Percentiles rank a stretch among this genome's conserved stretches.
Evolutionary conservation across 2,797 vertebrate genomes (phyloP).

Genomic region (Sebastes jordani): DNA sequence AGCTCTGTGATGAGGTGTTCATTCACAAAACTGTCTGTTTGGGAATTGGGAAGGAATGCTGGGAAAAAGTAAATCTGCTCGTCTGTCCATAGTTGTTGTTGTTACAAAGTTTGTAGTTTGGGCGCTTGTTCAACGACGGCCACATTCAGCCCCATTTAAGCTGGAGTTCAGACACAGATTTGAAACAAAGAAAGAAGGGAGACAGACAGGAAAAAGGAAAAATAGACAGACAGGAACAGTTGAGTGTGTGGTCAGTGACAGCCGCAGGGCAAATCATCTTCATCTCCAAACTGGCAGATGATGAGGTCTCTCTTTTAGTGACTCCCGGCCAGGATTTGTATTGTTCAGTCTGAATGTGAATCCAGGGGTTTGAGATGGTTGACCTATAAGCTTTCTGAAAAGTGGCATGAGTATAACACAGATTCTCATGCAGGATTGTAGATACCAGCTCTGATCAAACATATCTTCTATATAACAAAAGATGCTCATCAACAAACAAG

Average conservation of each 20-base stretch:
- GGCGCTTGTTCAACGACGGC: not conserved
- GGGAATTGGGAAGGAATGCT: not conserved
- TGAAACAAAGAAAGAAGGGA: slow-evolving; percentile 17
- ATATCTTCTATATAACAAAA: not conserved
- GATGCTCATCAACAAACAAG: not conserved
- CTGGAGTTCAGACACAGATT: slow-evolving; percentile 1
- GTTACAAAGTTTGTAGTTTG: not conserved
- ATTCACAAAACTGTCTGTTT: not conserved
- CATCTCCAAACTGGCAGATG: slow-evolving; percentile 46
- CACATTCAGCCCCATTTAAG: not conserved
- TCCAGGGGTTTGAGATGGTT: slow-evolving; percentile 51
- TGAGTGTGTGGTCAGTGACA: slow-evolving; percentile 40
- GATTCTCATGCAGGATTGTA: not conserved
- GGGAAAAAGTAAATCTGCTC: not conserved
- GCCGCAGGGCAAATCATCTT: slow-evolving; percentile 55
- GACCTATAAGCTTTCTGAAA: slow-evolving; percentile 58
- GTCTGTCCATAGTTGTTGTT: too few species aligned
- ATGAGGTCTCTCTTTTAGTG: slow-evolving; percentile 48
- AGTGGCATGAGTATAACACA: not conserved
- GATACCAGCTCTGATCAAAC: not conserved
- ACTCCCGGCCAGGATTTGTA: slow-evolving; percentile 67
- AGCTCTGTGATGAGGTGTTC: too few species aligned
- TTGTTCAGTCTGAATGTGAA: slow-evolving; percentile 66
- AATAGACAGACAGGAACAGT: not conserved
- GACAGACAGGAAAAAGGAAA: not conserved